These are phyloP conservation scores for Crocodylus rhombifer DNA, from an alignment of 2,797 vertebrate genomes.

Conservation along the genomic window DNA sequence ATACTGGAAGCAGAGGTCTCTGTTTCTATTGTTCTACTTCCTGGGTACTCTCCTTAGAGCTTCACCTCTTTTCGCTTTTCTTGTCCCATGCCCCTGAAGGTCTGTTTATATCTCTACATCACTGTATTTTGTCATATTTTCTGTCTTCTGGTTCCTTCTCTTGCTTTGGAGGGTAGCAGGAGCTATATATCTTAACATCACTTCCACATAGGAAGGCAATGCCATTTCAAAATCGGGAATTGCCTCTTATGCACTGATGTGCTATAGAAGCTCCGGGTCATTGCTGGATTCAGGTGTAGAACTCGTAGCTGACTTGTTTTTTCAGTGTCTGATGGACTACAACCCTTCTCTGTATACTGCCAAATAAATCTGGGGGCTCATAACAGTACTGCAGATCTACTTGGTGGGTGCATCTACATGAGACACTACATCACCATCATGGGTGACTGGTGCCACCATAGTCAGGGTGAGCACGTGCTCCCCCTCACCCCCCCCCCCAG, in stretches of 20 bases:
- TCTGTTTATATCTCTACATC: background rate
- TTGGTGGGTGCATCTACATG: too few relatives aligned
- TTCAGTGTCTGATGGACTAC: background rate
- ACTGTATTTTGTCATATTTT: background rate
- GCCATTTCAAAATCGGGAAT: background rate
- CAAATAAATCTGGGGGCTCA: background rate
- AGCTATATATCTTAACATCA: background rate
- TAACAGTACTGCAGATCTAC: background rate
- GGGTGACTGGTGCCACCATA: too few relatives aligned
- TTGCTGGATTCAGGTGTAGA: background rate
- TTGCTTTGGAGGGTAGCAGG: background rate
- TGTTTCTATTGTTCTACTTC: background rate
- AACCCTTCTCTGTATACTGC: fast-evolving
- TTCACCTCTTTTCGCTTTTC: background rate
- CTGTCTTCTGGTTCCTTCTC: background rate
- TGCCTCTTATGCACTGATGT: background rate
- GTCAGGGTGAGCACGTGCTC: too few relatives aligned
- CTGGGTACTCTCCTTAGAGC: background rate
- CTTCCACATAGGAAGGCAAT: background rate
- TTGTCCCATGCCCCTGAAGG: background rate
- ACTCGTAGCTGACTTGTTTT: background rate
- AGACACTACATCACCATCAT: too few relatives aligned
- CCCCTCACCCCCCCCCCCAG: too few relatives aligned
- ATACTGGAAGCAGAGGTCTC: background rate
- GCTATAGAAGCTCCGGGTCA: background rate